A percentile compares a stretch with the other conserved stretches of the same genome.
Evolutionary conservation across 2,797 vertebrate species (phyloP).

Genomic region (Taeniopygia guttata): DNA sequence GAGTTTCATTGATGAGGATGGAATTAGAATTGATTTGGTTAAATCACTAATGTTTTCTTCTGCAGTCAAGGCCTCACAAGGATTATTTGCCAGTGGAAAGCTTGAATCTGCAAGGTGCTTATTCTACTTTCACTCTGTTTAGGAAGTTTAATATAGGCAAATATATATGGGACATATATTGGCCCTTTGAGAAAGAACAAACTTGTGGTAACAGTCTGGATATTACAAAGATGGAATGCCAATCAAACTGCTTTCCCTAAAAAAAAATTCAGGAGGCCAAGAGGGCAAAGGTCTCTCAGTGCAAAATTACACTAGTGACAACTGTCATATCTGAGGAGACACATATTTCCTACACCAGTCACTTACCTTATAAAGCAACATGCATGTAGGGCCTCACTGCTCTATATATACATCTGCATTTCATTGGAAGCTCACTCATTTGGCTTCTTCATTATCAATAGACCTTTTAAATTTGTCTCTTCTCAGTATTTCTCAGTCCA

Average conservation of each 20-base stretch:
- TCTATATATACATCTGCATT: background rate
- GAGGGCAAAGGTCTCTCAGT: slow-evolving; percentile 18
- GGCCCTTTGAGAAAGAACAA: background rate
- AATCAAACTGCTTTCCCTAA: background rate
- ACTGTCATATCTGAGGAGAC: slow-evolving; percentile 43
- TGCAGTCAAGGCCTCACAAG: background rate
- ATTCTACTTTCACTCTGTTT: background rate
- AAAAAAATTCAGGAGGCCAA: background rate
- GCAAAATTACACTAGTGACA: slow-evolving; percentile 48
- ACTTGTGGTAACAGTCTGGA: background rate
- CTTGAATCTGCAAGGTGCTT: background rate
- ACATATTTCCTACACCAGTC: background rate
- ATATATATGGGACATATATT: background rate
- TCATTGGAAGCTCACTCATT: background rate
- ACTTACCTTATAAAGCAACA: slow-evolving; percentile 20
- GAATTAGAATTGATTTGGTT: background rate
- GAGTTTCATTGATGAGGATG: background rate
- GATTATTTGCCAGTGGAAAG: background rate
- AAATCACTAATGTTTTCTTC: background rate
- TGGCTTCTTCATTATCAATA: background rate
- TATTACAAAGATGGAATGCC: background rate
- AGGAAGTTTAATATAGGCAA: background rate
- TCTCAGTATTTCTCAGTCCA: background rate
- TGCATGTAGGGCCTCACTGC: background rate
- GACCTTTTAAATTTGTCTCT: background rate